Evolutionary conservation across 2,113 vertebrate species (phyloP).

Genomic region (Leptosomus discolor): DNA sequence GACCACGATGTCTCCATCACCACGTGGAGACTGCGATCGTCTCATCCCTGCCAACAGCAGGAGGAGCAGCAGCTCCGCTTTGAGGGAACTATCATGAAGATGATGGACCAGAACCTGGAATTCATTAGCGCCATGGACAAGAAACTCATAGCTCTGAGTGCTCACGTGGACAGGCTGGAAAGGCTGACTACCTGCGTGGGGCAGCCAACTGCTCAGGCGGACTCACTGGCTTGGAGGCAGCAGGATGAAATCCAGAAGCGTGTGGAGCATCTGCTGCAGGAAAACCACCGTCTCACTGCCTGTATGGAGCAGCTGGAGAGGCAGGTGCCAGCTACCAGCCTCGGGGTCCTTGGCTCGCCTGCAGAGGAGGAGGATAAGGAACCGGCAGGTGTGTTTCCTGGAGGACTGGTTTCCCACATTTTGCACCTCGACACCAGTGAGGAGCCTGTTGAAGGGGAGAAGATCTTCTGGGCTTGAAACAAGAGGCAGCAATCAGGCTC

Average conservation of each 20-base stretch:
- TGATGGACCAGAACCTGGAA: not conserved
- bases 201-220: not conserved
- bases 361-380: not conserved
- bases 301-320: not conserved
- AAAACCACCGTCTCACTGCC: not conserved
- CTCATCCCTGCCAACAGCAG: not conserved
- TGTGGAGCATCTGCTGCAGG: not conserved
- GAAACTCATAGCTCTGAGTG: not conserved
- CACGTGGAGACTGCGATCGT: accelerated
- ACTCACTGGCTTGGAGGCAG: not conserved
- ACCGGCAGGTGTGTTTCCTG: not conserved
- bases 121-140: not conserved
- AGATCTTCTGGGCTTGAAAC: not conserved
- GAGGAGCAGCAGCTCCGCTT: not conserved
- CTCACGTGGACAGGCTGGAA: not conserved
- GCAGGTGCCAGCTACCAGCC: not conserved
- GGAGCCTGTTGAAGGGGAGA: not conserved
- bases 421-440: not conserved
- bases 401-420: not conserved
- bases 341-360: not conserved
- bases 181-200: not conserved
- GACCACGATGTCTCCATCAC: accelerated
- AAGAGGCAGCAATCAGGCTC: not conserved
- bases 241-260: not conserved
- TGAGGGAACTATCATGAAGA: not conserved